Evolutionary conservation across 2,113 vertebrate species (phyloP), one percentile per base, ranked within the genome.

Genomic region (Centropristis striata): DNA sequence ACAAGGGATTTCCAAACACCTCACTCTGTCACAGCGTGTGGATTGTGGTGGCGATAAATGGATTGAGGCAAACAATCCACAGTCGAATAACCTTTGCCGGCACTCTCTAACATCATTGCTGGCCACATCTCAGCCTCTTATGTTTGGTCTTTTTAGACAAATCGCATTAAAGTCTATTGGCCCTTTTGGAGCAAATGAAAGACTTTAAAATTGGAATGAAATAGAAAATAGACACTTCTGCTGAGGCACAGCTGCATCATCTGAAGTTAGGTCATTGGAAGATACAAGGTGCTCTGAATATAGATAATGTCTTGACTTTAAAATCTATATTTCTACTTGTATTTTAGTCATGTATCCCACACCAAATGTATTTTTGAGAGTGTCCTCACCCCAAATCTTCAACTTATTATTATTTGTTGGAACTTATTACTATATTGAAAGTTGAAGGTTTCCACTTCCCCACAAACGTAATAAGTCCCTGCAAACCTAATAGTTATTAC

Each of bases 91-190:
- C 80, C 75, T 87, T 80, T 80, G 46, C 44, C 18, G 23, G 49
- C 53, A 2, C 11, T 16, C 71, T 80, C 49, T 72, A 80, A 88
- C 87, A 84, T 83, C 20, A 20, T 79, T 71, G 68, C 71, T 11
- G 18, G 53, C 44, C 51, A 13, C 70, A 36, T 73, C 53, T 41
- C 63, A 36, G 47, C 65, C 61, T 74, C 80, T 72, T 47, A 36
- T 74, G 75, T 82, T 83, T 64, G 75, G 83, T 66, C 69, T 88
- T 85, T 89, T 78, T 83, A 76, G 42, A 86, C 75, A 87, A 84
- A 90, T 87, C 58, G 39, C 64, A 84, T 89, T 67, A 63, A n/a
- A 81, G 71, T 66, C 64, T n/a, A 32, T 44, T 75, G 76, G 78
- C 44, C 75, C 55, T 49, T 86, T 72, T 57, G 57, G 44, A 76